Base-by-base conservation (phyloP, 2,888 invertebrate genomes). In the Epinotia bilunana region DNA sequence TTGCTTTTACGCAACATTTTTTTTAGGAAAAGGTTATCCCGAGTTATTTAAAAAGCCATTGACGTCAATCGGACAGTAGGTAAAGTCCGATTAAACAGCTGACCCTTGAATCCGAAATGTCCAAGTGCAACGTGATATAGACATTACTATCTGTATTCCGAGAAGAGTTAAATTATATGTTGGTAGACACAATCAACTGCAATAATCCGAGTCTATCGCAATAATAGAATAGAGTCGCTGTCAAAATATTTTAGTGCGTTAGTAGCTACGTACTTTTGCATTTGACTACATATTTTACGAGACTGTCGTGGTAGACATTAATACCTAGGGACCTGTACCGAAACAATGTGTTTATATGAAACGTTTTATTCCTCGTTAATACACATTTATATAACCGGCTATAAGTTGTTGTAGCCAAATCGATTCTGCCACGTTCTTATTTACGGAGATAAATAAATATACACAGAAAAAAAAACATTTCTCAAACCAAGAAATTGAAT, bases 31-130 rank as follows among this genome's bases (percentile, higher is more conserved):
- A 64, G 49, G 23, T 28, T 64, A 58, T 70, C 58, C 53, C 13
- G 16, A 53, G 69, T 74, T 57, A 11, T 74, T 57, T 62, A 49
- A 65, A 72, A 73, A 71, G 11, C 70, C 70, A 53, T 28, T 74
- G 74, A 74, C 74, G 74, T 70, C 74, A 74, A 60, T 60, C 49
- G 70, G 53, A 70, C 60, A 53, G 53, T 46, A 68, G 9, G 57
- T 68, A 33, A 9, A 39, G 73, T 33, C 13, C 33, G 57, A 46
- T 53, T 12, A 53, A 67, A 28, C 16, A 28, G 58, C 18, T 64
- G 57, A 58, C 68, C 57, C 68, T 39, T 18, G 23, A 9, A 28
- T 13, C 7, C 0, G 7, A 33, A 61, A 39, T 39, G 9, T 2
- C 39, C 33, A n/a, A 7, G 6, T 33, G 9, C 33, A n/a, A n/a